A percentile compares a stretch with the other conserved stretches of the same genome.
Evolutionary conservation across 2,113 vertebrate genomes (phyloP).

Genomic region (Verasper variegatus): DNA sequence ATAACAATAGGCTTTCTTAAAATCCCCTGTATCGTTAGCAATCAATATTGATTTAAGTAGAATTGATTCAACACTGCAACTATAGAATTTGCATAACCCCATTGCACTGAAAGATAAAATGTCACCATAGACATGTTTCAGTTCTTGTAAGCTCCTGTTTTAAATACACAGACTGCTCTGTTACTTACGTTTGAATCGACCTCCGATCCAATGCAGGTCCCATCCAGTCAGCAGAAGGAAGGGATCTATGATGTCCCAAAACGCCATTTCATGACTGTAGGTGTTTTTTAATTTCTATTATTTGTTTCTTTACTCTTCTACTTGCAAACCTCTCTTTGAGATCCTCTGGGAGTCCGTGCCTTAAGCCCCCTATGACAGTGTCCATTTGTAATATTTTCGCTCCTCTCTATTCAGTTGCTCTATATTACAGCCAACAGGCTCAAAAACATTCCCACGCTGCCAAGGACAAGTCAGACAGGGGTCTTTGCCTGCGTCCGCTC

Average conservation of each 20-base stretch:
- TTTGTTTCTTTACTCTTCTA: conserved; percentile 59
- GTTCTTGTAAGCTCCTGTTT: conserved; percentile 43
- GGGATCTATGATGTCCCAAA: conserved; percentile 99
- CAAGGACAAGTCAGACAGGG: conserved; percentile 7
- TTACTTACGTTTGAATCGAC: conserved; percentile 70
- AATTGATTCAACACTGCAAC: conserved; percentile 64
- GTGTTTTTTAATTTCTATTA: conserved; percentile 77
- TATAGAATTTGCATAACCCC: conserved; percentile 59
- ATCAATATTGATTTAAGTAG: conserved; percentile 75
- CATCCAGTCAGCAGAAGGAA: conserved; percentile 99
- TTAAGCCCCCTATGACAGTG: conserved; percentile 10
- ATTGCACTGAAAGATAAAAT: conserved; percentile 41
- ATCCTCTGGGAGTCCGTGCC: conserved; percentile 49
- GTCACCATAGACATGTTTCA: conserved; percentile 42
- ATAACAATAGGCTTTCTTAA: conserved; percentile 41
- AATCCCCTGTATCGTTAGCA: conserved; percentile 47
- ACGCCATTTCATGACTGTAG: conserved; percentile 99
- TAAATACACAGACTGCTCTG: conserved; percentile 58
- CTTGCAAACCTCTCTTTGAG: conserved; percentile 80
- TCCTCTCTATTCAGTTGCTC: conserved; percentile 1
- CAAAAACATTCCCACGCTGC: conserved; percentile 10
- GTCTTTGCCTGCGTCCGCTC: conserved; percentile 17
- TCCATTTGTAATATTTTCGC: conserved; percentile 10
- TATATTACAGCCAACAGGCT: conserved; percentile 12
- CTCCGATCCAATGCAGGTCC: conserved; percentile 88